Percentiles rank a stretch among this genome's conserved stretches.
Evolutionary conservation across 2,113 vertebrate genomes (phyloP).

Genomic region (Perccottus glenii): DNA sequence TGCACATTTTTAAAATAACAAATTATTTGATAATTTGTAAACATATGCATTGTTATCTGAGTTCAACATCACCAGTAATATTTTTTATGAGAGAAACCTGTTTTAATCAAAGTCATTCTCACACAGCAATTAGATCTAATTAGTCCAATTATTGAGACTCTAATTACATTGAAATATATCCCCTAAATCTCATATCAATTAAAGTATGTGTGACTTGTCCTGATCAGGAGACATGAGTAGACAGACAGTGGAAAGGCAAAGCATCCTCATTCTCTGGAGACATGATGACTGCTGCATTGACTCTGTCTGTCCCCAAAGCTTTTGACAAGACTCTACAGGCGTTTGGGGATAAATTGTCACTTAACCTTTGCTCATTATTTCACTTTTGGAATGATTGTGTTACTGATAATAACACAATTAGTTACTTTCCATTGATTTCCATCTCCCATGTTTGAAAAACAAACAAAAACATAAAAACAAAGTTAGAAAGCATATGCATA

Average conservation of each 20-base stretch:
- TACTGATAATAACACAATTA: constrained; percentile 47
- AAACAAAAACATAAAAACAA: constrained; percentile 24
- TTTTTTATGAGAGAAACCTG: constrained; percentile 73
- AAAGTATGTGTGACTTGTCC: constrained; percentile 79
- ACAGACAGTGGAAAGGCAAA: constrained; percentile 53
- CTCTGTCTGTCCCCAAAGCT: constrained; percentile 54
- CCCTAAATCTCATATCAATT: constrained; percentile 87
- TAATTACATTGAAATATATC: constrained; percentile 86
- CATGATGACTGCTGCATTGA: constrained; percentile 38
- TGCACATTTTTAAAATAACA: too few species aligned
- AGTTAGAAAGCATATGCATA: background rate
- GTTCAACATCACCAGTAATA: constrained; percentile 65
- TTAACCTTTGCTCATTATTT: constrained; percentile 49
- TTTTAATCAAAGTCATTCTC: constrained; percentile 86
- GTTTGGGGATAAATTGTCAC: constrained; percentile 54
- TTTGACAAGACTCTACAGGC: constrained; percentile 25
- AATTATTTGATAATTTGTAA: constrained; percentile 15
- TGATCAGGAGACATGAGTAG: constrained; percentile 67
- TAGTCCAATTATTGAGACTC: constrained; percentile 85
- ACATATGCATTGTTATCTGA: constrained; percentile 35
- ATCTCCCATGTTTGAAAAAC: constrained; percentile 18
- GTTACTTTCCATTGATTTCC: constrained; percentile 38
- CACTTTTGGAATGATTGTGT: constrained; percentile 43
- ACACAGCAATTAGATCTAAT: constrained; percentile 85
- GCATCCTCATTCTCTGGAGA: constrained; percentile 69